Percentiles rank a stretch among this genome's conserved stretches.
Conservation (phyloP, 2,113 vertebrate species). For the Camelus bactrianus region DNA sequence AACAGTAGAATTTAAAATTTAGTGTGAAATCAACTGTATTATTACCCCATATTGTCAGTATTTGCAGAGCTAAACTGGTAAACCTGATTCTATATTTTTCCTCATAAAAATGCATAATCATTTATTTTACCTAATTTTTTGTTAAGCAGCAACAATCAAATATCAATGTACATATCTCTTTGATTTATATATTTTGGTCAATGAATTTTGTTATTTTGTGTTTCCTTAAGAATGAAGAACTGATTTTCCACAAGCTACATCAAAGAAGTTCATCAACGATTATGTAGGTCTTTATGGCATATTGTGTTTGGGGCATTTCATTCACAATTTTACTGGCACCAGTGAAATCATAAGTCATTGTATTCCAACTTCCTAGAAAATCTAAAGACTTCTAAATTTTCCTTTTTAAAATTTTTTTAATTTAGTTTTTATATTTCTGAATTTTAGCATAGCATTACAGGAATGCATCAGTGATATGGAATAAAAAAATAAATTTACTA, state of each 20-base stretch:
- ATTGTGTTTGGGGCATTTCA: background rate
- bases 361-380: background rate
- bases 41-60: background rate
- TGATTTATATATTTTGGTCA: background rate
- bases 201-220: background rate
- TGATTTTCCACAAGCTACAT: background rate
- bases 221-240: background rate
- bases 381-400: background rate
- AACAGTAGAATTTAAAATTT: background rate
- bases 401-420: background rate
- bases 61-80: background rate
- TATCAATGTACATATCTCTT: background rate
- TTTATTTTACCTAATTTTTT: background rate
- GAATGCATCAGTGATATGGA: background rate
- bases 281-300: background rate
- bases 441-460: background rate
- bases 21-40: background rate
- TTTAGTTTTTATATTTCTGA: background rate
- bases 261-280: background rate
- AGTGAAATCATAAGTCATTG: background rate
- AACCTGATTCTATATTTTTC: background rate
- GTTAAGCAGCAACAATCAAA: background rate
- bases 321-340: background rate
- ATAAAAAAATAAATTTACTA: background rate
- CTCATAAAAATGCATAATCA: background rate